phyloP scores from a whole-genome alignment of 2,113 vertebrate genomes.

The Hyperopisus bebe region DNA sequence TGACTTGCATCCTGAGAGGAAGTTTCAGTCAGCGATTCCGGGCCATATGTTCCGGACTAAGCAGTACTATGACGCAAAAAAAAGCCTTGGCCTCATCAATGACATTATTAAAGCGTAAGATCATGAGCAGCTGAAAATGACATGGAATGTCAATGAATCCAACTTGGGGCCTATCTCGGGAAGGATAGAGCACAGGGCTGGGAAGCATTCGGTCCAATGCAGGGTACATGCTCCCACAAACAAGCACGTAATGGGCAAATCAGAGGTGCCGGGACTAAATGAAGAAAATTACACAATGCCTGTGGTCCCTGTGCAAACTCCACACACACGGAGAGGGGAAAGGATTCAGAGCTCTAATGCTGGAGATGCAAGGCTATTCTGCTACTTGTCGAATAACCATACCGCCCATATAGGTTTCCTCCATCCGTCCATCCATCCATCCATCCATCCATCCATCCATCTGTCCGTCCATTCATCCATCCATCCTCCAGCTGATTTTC shows the following conservation, averaged over 20 bases:
- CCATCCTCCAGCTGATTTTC: neutral
- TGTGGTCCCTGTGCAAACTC: neutral
- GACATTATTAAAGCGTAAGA: neutral
- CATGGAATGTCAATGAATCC: neutral
- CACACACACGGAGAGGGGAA: neutral
- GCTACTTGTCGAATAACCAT: neutral
- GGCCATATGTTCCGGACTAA: neutral
- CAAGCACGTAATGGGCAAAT: neutral
- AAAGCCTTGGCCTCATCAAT: neutral
- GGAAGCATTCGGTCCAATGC: neutral
- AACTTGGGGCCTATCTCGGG: neutral
- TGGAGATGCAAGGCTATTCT: neutral
- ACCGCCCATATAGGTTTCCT: neutral
- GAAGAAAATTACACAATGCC: neutral
- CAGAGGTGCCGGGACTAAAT: neutral
- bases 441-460: neutral
- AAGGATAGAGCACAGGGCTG: neutral
- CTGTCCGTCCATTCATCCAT: neutral
- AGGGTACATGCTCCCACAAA: neutral
- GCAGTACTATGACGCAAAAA: neutral
- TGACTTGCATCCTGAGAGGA: constrained; percentile 58
- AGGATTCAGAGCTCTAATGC: neutral
- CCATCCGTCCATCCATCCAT: neutral
- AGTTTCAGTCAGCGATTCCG: constrained; percentile 57
- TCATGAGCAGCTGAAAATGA: neutral